Percentiles rank a stretch among this genome's conserved stretches.
Conservation (phyloP, 2,113 vertebrate species). For the Hoplias malabaricus region DNA sequence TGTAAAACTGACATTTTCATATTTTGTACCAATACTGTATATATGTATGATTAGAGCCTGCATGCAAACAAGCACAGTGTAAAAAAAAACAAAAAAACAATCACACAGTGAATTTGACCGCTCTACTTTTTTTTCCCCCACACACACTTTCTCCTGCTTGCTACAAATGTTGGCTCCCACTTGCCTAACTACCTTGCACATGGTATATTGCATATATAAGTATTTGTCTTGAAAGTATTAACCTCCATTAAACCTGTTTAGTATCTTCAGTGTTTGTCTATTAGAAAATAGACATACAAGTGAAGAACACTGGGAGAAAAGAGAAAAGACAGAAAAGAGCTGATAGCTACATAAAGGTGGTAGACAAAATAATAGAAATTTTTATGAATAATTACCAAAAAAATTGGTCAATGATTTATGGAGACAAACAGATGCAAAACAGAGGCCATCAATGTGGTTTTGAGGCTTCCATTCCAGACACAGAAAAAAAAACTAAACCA, state of each 20-base stretch:
- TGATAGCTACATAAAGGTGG: background rate
- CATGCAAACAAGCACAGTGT: slow-evolving; percentile 18
- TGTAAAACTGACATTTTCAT: background rate
- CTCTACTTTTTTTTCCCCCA: background rate
- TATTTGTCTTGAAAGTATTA: background rate
- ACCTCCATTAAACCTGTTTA: background rate
- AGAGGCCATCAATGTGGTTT: background rate
- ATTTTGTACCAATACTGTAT: background rate
- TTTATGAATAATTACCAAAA: background rate
- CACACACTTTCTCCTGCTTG: slow-evolving; percentile 7
- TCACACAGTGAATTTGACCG: slow-evolving; percentile 1
- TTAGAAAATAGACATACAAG: background rate
- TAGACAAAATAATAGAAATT: slow-evolving; percentile 4
- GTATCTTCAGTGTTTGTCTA: background rate
- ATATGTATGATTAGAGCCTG: background rate
- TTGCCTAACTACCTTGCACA: slow-evolving; percentile 5
- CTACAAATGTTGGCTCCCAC: slow-evolving; percentile 37
- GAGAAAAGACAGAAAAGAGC: background rate
- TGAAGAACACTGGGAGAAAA: background rate
- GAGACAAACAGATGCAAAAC: background rate
- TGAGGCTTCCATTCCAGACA: background rate
- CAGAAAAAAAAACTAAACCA: background rate
- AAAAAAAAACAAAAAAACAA: background rate
- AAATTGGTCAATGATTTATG: background rate
- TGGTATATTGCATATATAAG: background rate